phyloP scores from a whole-genome alignment of 2,888 invertebrate genomes.

The Sinopyrophorus schimmeli region DNA sequence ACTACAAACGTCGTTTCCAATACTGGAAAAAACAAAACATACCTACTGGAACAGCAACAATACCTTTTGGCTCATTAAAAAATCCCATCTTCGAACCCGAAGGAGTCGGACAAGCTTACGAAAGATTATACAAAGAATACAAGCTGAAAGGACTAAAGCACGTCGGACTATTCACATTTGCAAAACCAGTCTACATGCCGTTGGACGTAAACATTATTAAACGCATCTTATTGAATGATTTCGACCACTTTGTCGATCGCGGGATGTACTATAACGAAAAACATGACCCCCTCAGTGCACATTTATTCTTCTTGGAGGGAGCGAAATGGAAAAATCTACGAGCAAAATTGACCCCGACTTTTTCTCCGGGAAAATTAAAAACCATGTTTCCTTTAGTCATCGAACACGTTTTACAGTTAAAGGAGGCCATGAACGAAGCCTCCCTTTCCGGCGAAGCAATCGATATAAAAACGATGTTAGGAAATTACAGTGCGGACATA shows the following conservation, averaged over 20 bases:
- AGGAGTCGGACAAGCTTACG: too few species aligned
- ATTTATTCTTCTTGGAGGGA: slow-evolving; percentile 44
- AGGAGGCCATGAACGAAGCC: slow-evolving; percentile 11
- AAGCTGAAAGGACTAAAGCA: slow-evolving; percentile 36
- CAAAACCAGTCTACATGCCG: slow-evolving; percentile 43
- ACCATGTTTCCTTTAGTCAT: slow-evolving; percentile 28
- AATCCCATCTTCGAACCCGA: too few species aligned
- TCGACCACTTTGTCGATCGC: slow-evolving; percentile 46
- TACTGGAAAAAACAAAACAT: background rate
- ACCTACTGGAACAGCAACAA: background rate
- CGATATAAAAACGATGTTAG: slow-evolving; percentile 54
- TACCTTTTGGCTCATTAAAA: too few species aligned
- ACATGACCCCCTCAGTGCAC: slow-evolving; percentile 43
- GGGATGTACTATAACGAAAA: slow-evolving; percentile 45
- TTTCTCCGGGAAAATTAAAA: slow-evolving; percentile 43
- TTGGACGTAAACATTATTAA: slow-evolving; percentile 48
- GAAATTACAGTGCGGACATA: slow-evolving; percentile 62
- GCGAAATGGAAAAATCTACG: slow-evolving; percentile 53
- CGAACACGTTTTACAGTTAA: slow-evolving; percentile 17
- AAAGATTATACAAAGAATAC: background rate
- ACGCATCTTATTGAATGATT: slow-evolving; percentile 48
- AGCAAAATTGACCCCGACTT: slow-evolving; percentile 52
- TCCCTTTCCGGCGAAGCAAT: slow-evolving; percentile 13
- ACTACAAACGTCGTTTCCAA: too few species aligned
- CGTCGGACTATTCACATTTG: slow-evolving; percentile 40